phyloP scores from a whole-genome alignment of 2,888 invertebrate genomes.

The Meliscaeva auricollis region DNA sequence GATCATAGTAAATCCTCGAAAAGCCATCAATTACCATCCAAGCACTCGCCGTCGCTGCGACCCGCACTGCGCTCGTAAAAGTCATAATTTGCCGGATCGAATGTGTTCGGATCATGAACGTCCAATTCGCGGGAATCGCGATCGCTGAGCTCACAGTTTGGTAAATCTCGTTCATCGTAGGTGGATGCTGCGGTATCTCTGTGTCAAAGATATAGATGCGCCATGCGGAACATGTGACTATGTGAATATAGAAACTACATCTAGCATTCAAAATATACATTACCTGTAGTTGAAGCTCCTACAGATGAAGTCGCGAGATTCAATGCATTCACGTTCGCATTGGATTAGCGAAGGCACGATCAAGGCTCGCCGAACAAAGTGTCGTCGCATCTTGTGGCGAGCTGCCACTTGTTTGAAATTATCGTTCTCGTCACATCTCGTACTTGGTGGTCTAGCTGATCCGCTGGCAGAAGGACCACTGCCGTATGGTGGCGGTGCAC shows the following conservation, averaged over 20 bases:
- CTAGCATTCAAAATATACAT: constrained; percentile 23
- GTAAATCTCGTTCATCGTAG: constrained; percentile 86
- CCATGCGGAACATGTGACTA: constrained; percentile 41
- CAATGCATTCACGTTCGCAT: constrained; percentile 94
- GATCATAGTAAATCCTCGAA: constrained; percentile 21
- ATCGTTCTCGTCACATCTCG: constrained; percentile 91
- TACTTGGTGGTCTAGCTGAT: constrained; percentile 84
- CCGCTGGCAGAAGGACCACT: constrained; percentile 81
- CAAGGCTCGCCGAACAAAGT: constrained; percentile 90
- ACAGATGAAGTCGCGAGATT: constrained; percentile 92
- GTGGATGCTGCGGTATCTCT: constrained; percentile 86
- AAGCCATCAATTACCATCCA: constrained; percentile 89
- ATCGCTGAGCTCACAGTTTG: constrained; percentile 95
- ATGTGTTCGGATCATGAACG: constrained; percentile 92
- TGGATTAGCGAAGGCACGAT: constrained; percentile 90
- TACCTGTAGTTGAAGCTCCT: constrained; percentile 93
- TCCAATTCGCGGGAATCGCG: constrained; percentile 93
- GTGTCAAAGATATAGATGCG: constrained; percentile 78
- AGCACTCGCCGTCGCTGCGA: constrained; percentile 90
- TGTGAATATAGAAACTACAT: constrained; percentile 5
- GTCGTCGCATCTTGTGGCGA: constrained; percentile 91
- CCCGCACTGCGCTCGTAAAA: constrained; percentile 92
- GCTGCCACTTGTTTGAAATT: constrained; percentile 93
- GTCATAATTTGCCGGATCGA: constrained; percentile 93
- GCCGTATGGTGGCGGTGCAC: constrained; percentile 68